Evolutionary conservation across 1,140 invertebrate genomes (phyloP).

Genomic region (Homarus americanus): DNA sequence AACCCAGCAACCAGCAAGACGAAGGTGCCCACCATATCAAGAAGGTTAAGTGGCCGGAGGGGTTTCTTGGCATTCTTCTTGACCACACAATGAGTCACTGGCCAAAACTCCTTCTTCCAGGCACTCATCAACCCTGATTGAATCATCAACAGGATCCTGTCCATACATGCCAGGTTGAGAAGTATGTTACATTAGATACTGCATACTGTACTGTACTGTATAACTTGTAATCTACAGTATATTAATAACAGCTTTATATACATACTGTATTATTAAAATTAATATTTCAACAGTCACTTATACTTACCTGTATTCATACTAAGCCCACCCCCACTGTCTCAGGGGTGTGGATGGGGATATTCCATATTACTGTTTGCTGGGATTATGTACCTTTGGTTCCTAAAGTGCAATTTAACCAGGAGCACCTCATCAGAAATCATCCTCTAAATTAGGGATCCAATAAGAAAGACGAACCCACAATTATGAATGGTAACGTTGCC

Average conservation of each 20-base stretch:
- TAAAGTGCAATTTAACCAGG: too few relatives aligned
- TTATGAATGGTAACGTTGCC: too few relatives aligned
- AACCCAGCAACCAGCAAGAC: conserved; percentile 22
- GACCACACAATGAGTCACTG: neutral
- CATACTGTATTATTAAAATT: neutral
- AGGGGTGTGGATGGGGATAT: too few relatives aligned
- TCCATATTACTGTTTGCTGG: too few relatives aligned
- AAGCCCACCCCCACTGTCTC: too few relatives aligned
- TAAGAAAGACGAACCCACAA: too few relatives aligned
- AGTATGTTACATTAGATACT: neutral
- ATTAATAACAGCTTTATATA: neutral
- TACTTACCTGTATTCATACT: too few relatives aligned
- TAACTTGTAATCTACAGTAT: neutral
- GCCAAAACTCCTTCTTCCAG: conserved; percentile 56
- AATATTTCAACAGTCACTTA: too few relatives aligned
- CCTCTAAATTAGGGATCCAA: too few relatives aligned
- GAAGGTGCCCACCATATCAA: conserved; percentile 43
- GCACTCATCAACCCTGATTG: conserved; percentile 43
- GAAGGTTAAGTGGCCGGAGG: conserved; percentile 37
- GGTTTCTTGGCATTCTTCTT: neutral
- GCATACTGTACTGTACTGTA: neutral
- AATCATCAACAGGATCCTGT: conserved; percentile 34
- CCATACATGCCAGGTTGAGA: too few relatives aligned
- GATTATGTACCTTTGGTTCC: too few relatives aligned
- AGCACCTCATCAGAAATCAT: too few relatives aligned